phyloP scores from a whole-genome alignment of 1,140 invertebrate species.

The Trichonephila clavipes region DNA sequence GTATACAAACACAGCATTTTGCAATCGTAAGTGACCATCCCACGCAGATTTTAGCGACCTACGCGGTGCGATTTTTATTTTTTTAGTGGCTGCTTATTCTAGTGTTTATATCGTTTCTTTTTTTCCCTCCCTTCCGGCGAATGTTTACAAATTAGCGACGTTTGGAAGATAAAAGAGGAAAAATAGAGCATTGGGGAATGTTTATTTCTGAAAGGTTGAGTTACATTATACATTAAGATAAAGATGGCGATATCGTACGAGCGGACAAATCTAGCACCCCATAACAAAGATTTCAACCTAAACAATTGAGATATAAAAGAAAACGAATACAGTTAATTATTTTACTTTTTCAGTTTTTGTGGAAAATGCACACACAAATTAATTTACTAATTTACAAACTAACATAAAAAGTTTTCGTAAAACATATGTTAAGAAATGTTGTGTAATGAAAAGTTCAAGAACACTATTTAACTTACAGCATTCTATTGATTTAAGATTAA shows the following conservation, averaged over 20 bases:
- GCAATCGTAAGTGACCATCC: slow-evolving; percentile 38
- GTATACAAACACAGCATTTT: slow-evolving; percentile 1
- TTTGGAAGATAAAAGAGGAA: neutral
- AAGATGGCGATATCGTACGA: neutral
- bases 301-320: neutral
- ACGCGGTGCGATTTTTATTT: slow-evolving; percentile 23
- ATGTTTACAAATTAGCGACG: slow-evolving; percentile 29
- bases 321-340: neutral
- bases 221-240: neutral
- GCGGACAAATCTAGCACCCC: neutral
- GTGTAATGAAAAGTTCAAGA: too few species aligned
- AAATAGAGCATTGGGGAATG: neutral
- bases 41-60: slow-evolving; percentile 53
- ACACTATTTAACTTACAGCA: too few species aligned
- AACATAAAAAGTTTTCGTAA: too few species aligned
- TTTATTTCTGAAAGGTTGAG: neutral
- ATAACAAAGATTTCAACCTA: neutral
- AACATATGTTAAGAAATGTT: too few species aligned
- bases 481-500: neutral
- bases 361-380: too few species aligned
- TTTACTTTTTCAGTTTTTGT: neutral
- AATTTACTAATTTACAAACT: too few species aligned
- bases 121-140: neutral
- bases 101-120: slow-evolving; percentile 25
- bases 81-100: neutral